phyloP scores from a whole-genome alignment of 2,113 vertebrate genomes.

The Alexandromys fortis region DNA sequence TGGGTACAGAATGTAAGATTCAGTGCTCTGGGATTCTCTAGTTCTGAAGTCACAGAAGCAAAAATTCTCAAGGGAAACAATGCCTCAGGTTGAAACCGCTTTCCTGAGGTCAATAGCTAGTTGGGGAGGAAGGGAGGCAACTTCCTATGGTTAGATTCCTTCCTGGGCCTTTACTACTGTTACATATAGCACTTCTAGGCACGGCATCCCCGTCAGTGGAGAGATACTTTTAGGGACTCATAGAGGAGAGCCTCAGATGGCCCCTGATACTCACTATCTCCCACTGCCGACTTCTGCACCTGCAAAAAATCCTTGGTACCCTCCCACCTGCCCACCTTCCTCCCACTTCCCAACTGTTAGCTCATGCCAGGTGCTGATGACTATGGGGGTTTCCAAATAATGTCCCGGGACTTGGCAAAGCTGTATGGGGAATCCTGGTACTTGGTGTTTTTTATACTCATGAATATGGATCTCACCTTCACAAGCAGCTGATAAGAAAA shows the following conservation, averaged over 20 bases:
- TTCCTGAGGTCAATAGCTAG: neutral
- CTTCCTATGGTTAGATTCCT: neutral
- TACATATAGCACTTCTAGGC: too few relatives aligned
- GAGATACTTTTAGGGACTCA: neutral
- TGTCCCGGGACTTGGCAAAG: neutral
- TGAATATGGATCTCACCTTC: neutral
- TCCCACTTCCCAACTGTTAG: neutral
- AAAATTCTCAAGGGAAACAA: neutral
- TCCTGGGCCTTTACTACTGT: neutral
- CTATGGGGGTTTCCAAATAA: constrained; percentile 32
- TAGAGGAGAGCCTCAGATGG: neutral
- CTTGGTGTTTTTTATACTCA: neutral
- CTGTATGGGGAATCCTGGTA: neutral
- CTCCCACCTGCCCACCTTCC: neutral
- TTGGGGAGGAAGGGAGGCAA: too few relatives aligned
- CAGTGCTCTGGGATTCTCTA: neutral
- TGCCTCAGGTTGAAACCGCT: neutral
- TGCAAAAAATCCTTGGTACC: neutral
- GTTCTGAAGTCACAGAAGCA: constrained; percentile 33
- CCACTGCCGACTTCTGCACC: neutral
- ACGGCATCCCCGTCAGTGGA: neutral
- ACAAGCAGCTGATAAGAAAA: neutral
- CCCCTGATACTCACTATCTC: neutral
- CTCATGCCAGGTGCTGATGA: neutral
- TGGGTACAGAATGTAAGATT: too few relatives aligned